A percentile compares a stretch with the other conserved stretches of the same genome.
These are phyloP conservation scores for Nasonia longicornis DNA, from an alignment of 1,140 invertebrate genomes.

Conservation along the genomic window DNA sequence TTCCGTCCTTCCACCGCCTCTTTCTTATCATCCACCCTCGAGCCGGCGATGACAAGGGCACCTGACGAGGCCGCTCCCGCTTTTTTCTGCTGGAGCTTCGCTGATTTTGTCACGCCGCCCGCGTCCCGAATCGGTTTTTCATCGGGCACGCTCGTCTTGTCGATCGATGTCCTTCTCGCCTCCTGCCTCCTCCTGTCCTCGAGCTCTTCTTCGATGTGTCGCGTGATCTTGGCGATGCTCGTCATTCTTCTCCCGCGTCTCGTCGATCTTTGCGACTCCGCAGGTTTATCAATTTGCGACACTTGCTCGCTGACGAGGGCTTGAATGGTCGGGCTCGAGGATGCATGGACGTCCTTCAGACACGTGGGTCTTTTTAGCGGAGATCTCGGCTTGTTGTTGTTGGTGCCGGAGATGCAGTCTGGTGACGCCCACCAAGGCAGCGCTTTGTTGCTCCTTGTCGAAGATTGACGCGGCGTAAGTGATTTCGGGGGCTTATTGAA, in stretches of 20 bases:
- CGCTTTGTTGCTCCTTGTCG: background rate
- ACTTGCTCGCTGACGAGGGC: background rate
- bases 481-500: background rate
- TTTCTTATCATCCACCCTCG: background rate
- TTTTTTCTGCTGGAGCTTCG: background rate
- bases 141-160: background rate
- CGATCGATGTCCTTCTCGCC: background rate
- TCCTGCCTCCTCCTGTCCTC: background rate
- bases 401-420: background rate
- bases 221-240: slow-evolving; percentile 12
- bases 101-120: background rate
- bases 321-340: background rate
- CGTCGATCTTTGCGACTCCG: background rate
- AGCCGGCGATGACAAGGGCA: background rate
- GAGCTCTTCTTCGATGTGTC: slow-evolving; percentile 6
- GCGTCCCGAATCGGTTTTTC: background rate
- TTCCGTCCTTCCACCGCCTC: background rate
- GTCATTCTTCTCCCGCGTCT: background rate
- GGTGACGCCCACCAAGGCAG: slow-evolving; percentile 12
- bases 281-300: background rate
- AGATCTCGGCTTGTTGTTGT: background rate
- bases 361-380: background rate
- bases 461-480: no score
- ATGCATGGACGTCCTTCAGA: background rate
- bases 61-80: background rate